Base-by-base conservation (phyloP, 2,888 invertebrate species). In the Lymantria dispar region DNA sequence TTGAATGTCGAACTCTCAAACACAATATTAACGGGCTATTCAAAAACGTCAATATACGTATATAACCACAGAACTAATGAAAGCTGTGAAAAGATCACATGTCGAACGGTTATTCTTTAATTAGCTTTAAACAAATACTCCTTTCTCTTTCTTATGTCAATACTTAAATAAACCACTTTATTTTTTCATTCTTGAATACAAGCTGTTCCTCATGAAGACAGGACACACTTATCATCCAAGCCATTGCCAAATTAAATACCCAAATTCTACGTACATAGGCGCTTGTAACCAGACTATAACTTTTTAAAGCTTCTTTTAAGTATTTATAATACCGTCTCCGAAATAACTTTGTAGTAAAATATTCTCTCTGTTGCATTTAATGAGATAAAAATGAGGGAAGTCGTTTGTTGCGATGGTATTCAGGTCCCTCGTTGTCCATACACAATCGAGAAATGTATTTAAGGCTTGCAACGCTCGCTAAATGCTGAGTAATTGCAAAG, bases 1-100 rank as follows among this genome's bases (percentile, higher is more conserved):
- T 85, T 82, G 78, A 82, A 85, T 85, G 77, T 83, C 83, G 83
- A 85, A 80, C 76, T 83, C 80, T 83, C 80, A 80, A 84, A 76
- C 78, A 78, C 80, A 67, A 74, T 76, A 78, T 76, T 68, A 72
- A 75, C 74, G 72, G 74, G 75, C 70, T 66, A 72, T 53, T 47
- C 47, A 54, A n/a, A 5, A 22, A 66, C 76, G 61, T 77, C 79
- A 78, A 76, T 69, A 74, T 69, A 73, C 72, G 76, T 22, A 22
- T 5, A 22, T 76, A 57, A 56, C 68, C 68, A 69, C 69, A 70
- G 74, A 73, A 72, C 70, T 70, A 70, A 71, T 71, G 64, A 69
- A 62, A 70, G 72, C 64, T 67, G 22, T 22, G 63, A 69, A 70
- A 62, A 67, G 68, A 68, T 76, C 69, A 72, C 73, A 70, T 66